A percentile compares a stretch with the other conserved stretches of the same genome.
phyloP scores from a whole-genome alignment of 2,888 invertebrate species.

The Scaptomyza flava region DNA sequence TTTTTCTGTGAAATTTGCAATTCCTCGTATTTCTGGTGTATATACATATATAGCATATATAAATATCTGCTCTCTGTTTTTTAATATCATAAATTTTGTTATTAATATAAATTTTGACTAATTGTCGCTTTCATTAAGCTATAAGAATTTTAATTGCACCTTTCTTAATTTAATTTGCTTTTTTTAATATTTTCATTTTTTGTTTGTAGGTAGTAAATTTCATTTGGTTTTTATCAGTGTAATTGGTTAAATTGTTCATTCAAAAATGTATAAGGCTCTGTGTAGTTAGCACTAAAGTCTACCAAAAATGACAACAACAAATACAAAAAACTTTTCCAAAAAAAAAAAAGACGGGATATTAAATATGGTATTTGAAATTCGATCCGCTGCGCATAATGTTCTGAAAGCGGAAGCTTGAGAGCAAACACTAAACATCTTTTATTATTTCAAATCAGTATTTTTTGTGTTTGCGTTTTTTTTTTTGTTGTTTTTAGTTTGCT shows the following conservation, averaged over 20 bases:
- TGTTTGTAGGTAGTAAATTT: constrained; percentile 30
- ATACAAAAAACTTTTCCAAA: constrained; percentile 8
- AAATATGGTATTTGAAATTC: constrained; percentile 10
- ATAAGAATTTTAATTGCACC: constrained; percentile 74
- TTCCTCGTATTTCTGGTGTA: constrained; percentile 49
- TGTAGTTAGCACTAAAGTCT: constrained; percentile 51
- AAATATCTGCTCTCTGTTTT: constrained; percentile 43
- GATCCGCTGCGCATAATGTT: constrained; percentile 30
- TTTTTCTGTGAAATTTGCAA: constrained; percentile 49
- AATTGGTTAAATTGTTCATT: constrained; percentile 47
- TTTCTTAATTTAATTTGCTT: constrained; percentile 46
- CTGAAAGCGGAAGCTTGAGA: constrained; percentile 40
- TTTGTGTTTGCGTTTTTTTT: too few species aligned
- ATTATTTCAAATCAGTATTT: constrained; percentile 1
- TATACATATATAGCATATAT: constrained; percentile 52
- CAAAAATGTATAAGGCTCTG: constrained; percentile 71
- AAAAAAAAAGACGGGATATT: constrained; percentile 1
- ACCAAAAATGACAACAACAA: constrained; percentile 27
- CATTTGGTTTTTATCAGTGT: constrained; percentile 28
- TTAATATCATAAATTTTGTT: constrained; percentile 19
- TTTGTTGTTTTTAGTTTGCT: not conserved
- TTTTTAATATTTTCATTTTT: constrained; percentile 21
- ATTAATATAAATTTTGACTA: constrained; percentile 71
- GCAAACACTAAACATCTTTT: constrained; percentile 2
- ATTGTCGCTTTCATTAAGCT: constrained; percentile 44